Evolutionary conservation across 2,797 vertebrate genomes (phyloP).

Genomic region (Myripristis murdjan): DNA sequence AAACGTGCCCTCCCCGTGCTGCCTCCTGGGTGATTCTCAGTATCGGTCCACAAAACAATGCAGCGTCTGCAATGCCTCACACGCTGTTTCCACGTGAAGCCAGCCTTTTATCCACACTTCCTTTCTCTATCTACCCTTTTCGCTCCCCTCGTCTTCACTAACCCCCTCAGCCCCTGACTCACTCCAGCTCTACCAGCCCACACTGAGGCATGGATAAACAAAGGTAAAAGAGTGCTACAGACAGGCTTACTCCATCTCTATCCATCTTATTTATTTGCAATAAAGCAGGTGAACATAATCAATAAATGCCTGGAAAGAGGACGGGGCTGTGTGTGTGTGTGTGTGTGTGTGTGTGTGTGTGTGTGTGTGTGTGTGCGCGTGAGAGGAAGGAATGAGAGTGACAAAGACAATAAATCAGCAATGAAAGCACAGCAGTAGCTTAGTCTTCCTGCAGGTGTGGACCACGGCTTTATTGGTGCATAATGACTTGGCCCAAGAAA

Average conservation of each 20-base stretch:
- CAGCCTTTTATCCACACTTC: constrained; percentile 9
- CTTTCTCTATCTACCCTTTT: constrained; percentile 1
- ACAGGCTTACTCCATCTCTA: not conserved
- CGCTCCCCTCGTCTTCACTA: constrained; percentile 40
- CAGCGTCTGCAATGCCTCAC: constrained; percentile 17
- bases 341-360: too few species aligned
- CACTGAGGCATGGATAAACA: constrained; percentile 26
- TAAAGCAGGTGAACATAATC: constrained; percentile 38
- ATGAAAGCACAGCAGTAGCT: not conserved
- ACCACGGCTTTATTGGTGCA: constrained; percentile 1
- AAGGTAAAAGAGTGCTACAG: not conserved
- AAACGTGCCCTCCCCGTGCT: not conserved
- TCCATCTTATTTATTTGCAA: constrained; percentile 17
- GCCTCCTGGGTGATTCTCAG: not conserved
- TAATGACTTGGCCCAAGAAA: not conserved
- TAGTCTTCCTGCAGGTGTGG: constrained; percentile 42
- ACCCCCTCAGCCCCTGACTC: constrained; percentile 27
- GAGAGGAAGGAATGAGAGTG: not conserved
- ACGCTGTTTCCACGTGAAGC: constrained; percentile 20
- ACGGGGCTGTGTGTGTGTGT: constrained; percentile 35
- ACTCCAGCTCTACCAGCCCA: constrained; percentile 3
- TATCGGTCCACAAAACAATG: constrained; percentile 7
- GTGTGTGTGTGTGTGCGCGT: too few species aligned
- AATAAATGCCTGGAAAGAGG: constrained; percentile 44
- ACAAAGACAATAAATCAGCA: constrained; percentile 33